Percentiles rank a stretch among this genome's conserved stretches.
Evolutionary conservation across 2,113 vertebrate species (phyloP).

Genomic region (Urocolius indicus): DNA sequence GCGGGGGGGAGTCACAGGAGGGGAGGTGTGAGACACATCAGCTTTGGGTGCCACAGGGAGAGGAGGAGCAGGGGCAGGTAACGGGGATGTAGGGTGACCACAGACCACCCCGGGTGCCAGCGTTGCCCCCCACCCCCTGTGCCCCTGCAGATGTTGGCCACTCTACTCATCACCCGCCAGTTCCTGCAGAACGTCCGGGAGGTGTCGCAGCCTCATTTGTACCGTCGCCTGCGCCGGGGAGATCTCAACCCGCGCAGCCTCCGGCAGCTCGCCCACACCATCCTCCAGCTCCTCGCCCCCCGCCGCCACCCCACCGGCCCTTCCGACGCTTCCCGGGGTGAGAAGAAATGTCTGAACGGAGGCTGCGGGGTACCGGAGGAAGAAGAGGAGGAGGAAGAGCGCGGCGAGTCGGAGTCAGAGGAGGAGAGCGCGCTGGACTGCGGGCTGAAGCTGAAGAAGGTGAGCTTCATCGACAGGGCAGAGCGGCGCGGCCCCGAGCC

Average conservation of each 20-base stretch:
- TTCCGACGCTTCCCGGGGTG: constrained; percentile 35
- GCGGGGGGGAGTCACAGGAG: background rate
- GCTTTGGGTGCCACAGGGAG: background rate
- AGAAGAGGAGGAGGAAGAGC: constrained; percentile 85
- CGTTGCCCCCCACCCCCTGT: background rate
- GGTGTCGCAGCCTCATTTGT: constrained; percentile 93
- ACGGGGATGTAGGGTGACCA: background rate
- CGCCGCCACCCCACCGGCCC: constrained; percentile 59
- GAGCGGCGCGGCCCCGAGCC: constrained; percentile 74
- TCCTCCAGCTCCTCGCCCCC: constrained; percentile 80
- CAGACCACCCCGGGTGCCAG: background rate
- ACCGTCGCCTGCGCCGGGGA: constrained; percentile 87
- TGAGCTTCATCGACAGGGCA: constrained; percentile 92
- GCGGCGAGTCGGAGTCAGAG: constrained; percentile 84
- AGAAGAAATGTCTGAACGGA: constrained; percentile 90
- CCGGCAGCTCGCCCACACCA: constrained; percentile 78
- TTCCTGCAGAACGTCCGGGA: constrained; percentile 95
- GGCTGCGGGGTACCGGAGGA: constrained; percentile 90
- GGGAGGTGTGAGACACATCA: too few relatives aligned
- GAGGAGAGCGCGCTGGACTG: constrained; percentile 89
- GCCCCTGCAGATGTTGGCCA: constrained; percentile 90
- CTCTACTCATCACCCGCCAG: constrained; percentile 95
- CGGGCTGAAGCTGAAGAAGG: constrained; percentile 91
- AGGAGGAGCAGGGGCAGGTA: background rate
- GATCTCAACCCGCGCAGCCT: constrained; percentile 81